phyloP scores from a whole-genome alignment of 1,140 invertebrate species.

The Sminthurides bifidus region DNA sequence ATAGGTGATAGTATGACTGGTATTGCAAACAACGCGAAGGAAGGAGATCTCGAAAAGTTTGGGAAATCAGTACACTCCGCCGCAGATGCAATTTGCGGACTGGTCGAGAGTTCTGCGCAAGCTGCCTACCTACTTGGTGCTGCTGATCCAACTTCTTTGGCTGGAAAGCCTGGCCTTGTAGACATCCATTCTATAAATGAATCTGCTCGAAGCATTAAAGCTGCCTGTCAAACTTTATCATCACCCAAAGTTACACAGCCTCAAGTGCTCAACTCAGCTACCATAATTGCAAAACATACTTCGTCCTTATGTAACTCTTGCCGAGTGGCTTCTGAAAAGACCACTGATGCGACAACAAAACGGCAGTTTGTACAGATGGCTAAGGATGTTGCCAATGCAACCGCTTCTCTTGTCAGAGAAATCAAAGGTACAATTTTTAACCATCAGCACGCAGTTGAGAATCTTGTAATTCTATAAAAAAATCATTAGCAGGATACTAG shows the following conservation, averaged over 20 bases:
- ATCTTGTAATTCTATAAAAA: neutral
- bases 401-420: constrained; percentile 83
- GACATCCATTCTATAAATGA: constrained; percentile 81
- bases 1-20: constrained; percentile 81
- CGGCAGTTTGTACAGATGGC: constrained; percentile 94
- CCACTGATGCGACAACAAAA: constrained; percentile 83
- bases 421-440: constrained; percentile 55
- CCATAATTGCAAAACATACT: constrained; percentile 90
- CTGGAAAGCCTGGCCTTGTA: constrained; percentile 79
- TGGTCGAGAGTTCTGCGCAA: constrained; percentile 73
- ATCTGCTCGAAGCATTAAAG: constrained; percentile 76
- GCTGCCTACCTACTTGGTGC: constrained; percentile 88
- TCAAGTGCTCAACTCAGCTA: constrained; percentile 78
- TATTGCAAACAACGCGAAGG: constrained; percentile 82
- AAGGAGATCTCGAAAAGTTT: constrained; percentile 74
- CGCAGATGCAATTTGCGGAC: constrained; percentile 72
- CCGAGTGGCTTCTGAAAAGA: constrained; percentile 79
- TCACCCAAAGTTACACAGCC: constrained; percentile 67
- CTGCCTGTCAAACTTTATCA: constrained; percentile 67
- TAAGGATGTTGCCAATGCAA: constrained; percentile 94
- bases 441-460: neutral
- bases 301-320: constrained; percentile 91
- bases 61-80: constrained; percentile 72
- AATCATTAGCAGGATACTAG: neutral
- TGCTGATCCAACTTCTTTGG: constrained; percentile 77